Conservation (phyloP, 2,113 vertebrate species). For the human region DNA sequence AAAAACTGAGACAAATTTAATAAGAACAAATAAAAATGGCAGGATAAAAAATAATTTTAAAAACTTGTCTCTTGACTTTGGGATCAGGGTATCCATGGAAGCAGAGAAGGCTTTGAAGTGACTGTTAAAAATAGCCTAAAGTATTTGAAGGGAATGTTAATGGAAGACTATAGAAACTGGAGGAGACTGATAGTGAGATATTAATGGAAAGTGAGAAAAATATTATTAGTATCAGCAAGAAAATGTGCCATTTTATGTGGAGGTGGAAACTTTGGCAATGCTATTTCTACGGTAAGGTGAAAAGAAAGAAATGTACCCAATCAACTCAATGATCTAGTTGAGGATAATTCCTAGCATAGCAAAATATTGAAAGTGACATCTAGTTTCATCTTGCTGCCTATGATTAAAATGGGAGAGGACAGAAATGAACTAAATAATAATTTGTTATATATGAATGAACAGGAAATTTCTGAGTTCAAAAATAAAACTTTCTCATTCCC, state of each 20-base stretch:
- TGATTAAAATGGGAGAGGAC: not conserved
- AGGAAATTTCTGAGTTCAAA: slow-evolving; percentile 15
- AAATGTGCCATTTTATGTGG: not conserved
- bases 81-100: not conserved
- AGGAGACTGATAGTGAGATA: not conserved
- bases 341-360: not conserved
- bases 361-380: not conserved
- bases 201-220: not conserved
- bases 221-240: not conserved
- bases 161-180: not conserved
- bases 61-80: not conserved
- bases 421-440: slow-evolving; percentile 2
- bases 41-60: not conserved
- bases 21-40: not conserved
- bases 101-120: not conserved
- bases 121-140: not conserved
- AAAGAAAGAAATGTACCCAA: not conserved
- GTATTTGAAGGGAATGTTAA: not conserved
- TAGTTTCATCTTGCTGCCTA: not conserved
- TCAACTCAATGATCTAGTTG: not conserved
- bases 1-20: not conserved
- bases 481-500: not conserved
- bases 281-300: not conserved
- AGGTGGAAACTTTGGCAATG: not conserved
- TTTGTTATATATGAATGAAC: not conserved